Evolutionary conservation across 2,888 invertebrate genomes (phyloP), one percentile per base, ranked within the genome.

Genomic region (Cryptocheilus praepositus): DNA sequence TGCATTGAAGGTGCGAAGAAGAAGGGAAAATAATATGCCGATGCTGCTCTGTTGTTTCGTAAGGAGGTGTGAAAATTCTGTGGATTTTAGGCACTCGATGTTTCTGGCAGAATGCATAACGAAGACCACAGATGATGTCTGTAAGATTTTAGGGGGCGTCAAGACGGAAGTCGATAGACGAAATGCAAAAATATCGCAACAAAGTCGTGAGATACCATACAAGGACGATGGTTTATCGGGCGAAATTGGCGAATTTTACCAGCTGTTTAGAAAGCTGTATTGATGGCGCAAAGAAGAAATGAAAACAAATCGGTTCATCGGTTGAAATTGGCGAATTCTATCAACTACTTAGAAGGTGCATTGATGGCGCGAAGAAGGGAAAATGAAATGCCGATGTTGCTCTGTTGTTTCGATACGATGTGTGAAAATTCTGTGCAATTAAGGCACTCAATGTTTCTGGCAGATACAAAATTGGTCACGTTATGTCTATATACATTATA

Each of bases 61-160:
- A 54, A 18, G 1, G 2, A 3, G 15, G 8, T 22, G n/a, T n/a
- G n/a, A n/a, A n/a, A n/a, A n/a, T n/a, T n/a, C n/a, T n/a, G n/a
- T n/a, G n/a, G n/a, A n/a, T n/a, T n/a, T n/a, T n/a, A n/a, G n/a
- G n/a, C n/a, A n/a, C n/a, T n/a, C n/a, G n/a, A n/a, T n/a, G n/a
- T n/a, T n/a, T n/a, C n/a, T n/a, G n/a, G n/a, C 59, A 0, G 36
- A 72, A 8, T 81, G 81, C 51, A 36, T 77, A n/a, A 64, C 79
- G 1, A 46, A 69, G 3, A 73, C 67, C 0, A 51, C 52, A 0
- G 59, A 61, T 2, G 36, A 69, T 16, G 81, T 78, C 2, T 51
- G 49, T 1, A 60, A 63, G 7, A 73, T 70, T 18, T 57, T 83
- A 3, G 72, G 81, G 11, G 57, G 59, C 18, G 44, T 69, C n/a